These are phyloP conservation scores for Sebastes schlegelii DNA, from an alignment of 2,113 vertebrate genomes.

Conservation along the genomic window DNA sequence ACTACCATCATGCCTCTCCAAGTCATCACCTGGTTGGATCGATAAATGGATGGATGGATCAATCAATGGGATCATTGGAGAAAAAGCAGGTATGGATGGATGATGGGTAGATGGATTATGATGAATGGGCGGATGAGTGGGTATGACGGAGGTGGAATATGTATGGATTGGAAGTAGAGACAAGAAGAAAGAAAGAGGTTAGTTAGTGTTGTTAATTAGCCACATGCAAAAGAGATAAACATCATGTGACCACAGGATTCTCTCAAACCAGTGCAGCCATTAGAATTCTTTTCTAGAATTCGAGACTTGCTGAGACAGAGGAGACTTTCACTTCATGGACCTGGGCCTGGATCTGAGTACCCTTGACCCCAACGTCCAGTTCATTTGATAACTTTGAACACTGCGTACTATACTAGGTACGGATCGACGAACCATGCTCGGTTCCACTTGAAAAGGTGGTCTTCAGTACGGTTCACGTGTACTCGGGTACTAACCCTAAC, in stretches of 20 bases:
- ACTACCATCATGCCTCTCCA: constrained; percentile 94
- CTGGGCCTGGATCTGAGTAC: background rate
- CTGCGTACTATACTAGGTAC: too few species aligned
- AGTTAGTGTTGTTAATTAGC: constrained; percentile 9
- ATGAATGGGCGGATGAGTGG: background rate
- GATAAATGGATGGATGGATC: background rate
- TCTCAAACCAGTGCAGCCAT: background rate
- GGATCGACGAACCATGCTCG: too few species aligned
- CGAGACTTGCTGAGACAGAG: background rate
- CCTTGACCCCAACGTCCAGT: background rate
- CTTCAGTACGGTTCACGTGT: too few species aligned
- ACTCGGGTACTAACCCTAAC: too few species aligned
- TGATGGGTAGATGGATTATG: too few species aligned
- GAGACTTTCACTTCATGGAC: background rate
- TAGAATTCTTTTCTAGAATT: background rate
- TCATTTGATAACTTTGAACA: background rate
- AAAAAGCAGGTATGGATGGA: background rate
- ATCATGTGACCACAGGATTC: background rate
- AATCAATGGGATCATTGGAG: background rate
- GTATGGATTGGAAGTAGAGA: background rate
- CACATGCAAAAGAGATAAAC: background rate
- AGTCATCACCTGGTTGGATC: constrained; percentile 89
- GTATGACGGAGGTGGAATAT: background rate
- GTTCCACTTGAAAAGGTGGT: too few species aligned
- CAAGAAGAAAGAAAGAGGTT: background rate